Base-by-base conservation (phyloP, 2,888 invertebrate species). In the Brachycybe producta region DNA sequence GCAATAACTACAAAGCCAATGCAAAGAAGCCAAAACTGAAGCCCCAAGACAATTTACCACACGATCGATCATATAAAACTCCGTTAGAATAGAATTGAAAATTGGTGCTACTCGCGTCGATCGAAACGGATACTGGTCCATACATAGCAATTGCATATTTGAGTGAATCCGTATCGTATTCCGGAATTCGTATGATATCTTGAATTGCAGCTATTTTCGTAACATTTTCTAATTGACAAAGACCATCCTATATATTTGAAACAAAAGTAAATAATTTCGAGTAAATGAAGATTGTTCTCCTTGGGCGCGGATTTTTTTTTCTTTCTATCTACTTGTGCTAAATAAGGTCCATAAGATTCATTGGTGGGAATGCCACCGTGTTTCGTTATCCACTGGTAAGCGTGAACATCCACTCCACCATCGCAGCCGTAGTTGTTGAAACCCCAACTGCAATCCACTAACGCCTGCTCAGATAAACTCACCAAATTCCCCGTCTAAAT, bases 381-480 rank as follows among this genome's bases (percentile, higher is more conserved):
- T 65, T 83, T 82, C 75, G 84, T 77, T 68, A 94, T 90, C 84
- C 88, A 95, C 59, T 84, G 78, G 64, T 94, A 95, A 0, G 88
- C 80, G 47, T 92, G 75, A 71, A 82, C 92, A 67, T 94, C 94
- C 69, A 94, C 92, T n/a, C 94, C 94, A 2, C 94, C 95, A 66
- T 95, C 94, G 66, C 94, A 95, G 0, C 91, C 95, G 68, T 95
- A 92, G 69, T 91, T 91, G 24, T 92, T 92, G 67, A 76, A 88
- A 65, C 87, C 87, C 94, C 94, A 95, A 0, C 90, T 88, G 65
- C 95, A 95, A 71, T 95, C 94, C 51, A 95, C 78, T 47, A 95
- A 74, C 21, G 91, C 87, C 73, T 95, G 94, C 63, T 92, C 88
- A 4, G 92, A 92, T 38, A 95, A 75, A 23, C 86, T 71, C 8